Evolutionary conservation across 1,140 invertebrate species (phyloP).

Genomic region (Neodiprion lecontei): DNA sequence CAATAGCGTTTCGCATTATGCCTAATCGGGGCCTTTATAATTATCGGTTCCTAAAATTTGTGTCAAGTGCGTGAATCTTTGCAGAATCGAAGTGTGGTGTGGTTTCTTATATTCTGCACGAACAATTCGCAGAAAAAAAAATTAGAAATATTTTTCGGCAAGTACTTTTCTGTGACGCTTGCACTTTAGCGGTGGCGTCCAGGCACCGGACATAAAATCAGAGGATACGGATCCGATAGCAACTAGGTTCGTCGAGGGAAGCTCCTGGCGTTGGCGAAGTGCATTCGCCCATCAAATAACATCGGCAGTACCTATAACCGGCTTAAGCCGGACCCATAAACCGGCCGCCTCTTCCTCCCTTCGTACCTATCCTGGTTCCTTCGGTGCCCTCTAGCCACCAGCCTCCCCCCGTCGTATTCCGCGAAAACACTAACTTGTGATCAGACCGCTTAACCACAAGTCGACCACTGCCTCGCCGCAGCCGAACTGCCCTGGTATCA

Average conservation of each 20-base stretch:
- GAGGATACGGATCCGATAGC: constrained; percentile 3
- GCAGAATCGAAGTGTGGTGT: no score
- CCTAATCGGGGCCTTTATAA: no score
- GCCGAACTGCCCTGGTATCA: constrained; percentile 55
- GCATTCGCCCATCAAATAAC: constrained; percentile 65
- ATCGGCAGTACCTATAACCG: constrained; percentile 62
- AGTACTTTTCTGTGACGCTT: background rate
- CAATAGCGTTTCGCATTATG: background rate
- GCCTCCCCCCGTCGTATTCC: constrained; percentile 29
- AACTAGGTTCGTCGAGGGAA: background rate
- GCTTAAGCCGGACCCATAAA: constrained; percentile 61
- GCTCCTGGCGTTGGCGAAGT: constrained; percentile 41
- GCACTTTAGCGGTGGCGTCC: background rate
- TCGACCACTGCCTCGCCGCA: constrained; percentile 52
- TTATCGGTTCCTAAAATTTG: no score
- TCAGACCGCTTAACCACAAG: constrained; percentile 53
- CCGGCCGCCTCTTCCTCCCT: constrained; percentile 49
- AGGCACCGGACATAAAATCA: background rate
- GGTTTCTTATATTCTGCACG: no score
- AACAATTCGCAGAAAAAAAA: no score
- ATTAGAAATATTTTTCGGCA: no score
- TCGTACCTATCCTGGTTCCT: constrained; percentile 47
- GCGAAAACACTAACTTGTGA: constrained; percentile 60
- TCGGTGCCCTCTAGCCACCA: constrained; percentile 36
- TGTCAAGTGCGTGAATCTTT: no score